Evolutionary conservation across 2,113 vertebrate genomes (phyloP).

Genomic region (Oceanodroma tethys): DNA sequence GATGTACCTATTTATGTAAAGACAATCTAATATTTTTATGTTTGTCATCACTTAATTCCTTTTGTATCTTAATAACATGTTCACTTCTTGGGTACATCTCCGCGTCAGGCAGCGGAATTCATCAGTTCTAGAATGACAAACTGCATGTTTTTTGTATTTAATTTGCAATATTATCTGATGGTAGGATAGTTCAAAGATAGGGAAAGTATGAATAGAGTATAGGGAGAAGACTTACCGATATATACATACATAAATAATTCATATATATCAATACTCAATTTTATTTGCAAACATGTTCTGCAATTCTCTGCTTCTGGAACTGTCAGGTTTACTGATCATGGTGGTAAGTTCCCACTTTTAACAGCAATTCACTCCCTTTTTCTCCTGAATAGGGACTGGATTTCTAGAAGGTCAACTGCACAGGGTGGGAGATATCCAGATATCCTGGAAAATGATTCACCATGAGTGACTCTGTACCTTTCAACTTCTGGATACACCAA

Average conservation of each 20-base stretch:
- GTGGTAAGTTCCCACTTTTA: not conserved
- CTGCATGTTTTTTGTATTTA: not conserved
- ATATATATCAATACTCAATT: not conserved
- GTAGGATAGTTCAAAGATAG: not conserved
- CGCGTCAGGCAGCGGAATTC: not conserved
- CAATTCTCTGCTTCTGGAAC: not conserved
- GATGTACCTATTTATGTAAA: not conserved
- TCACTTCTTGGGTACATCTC: not conserved
- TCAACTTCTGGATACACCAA: not conserved
- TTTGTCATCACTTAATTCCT: not conserved
- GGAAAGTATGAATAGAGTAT: not conserved
- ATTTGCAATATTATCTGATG: not conserved
- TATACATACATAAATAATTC: not conserved
- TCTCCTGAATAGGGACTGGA: not conserved
- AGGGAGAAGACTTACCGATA: not conserved
- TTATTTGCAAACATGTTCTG: not conserved
- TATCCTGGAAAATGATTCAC: not conserved
- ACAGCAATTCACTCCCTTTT: not conserved
- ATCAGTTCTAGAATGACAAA: not conserved
- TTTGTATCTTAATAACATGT: not conserved
- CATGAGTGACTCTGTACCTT: not conserved
- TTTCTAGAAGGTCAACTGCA: not conserved
- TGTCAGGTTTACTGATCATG: not conserved
- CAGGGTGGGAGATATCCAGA: not conserved
- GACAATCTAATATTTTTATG: not conserved